These are phyloP conservation scores for Hyperopisus bebe DNA, from an alignment of 2,113 vertebrate genomes.

Conservation along the genomic window DNA sequence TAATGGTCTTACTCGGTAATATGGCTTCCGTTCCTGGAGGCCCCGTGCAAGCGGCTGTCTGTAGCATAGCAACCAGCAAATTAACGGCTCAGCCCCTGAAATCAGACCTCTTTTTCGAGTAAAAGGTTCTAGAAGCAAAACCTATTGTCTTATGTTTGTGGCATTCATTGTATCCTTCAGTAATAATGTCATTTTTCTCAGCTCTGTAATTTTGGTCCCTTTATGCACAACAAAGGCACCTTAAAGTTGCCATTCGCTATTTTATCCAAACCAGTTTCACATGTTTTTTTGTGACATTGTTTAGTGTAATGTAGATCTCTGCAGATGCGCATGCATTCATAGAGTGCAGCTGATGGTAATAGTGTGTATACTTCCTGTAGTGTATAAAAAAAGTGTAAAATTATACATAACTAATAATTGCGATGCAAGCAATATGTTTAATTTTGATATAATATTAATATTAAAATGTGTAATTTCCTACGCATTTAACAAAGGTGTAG, in stretches of 20 bases:
- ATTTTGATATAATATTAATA: slow-evolving; percentile 32
- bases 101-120: background rate
- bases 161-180: background rate
- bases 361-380: slow-evolving; percentile 12
- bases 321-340: background rate
- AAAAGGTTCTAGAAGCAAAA: background rate
- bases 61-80: background rate
- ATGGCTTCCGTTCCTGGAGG: background rate
- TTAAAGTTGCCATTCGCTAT: background rate
- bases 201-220: background rate
- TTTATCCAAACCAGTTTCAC: background rate
- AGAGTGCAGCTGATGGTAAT: background rate
- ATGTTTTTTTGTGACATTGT: background rate
- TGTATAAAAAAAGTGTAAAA: slow-evolving; percentile 15
- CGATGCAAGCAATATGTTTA: slow-evolving; percentile 41
- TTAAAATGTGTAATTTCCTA: slow-evolving; percentile 27
- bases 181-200: background rate
- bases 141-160: background rate
- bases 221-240: background rate
- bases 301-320: slow-evolving; percentile 6
- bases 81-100: background rate
- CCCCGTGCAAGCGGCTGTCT: background rate
- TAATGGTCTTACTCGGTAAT: background rate
- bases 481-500: slow-evolving; percentile 50
- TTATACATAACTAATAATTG: slow-evolving; percentile 44